Conservation (phyloP, 2,113 vertebrate genomes). For the Epinephelus lanceolatus region DNA sequence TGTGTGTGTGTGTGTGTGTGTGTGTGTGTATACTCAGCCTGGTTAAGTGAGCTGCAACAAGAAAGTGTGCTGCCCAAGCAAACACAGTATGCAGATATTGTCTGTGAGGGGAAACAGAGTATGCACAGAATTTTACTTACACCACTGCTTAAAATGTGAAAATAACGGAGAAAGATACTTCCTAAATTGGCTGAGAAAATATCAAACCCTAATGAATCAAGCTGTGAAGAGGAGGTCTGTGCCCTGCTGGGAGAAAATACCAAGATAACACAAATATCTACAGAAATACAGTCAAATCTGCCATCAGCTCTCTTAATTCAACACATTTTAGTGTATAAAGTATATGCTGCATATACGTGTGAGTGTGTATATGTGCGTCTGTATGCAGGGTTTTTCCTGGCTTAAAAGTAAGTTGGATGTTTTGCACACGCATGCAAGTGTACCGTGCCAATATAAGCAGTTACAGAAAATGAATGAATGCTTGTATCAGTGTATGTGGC, state of each 20-base stretch:
- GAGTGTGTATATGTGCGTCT: not conserved
- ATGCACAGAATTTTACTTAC: not conserved
- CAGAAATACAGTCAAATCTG: not conserved
- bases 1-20: too few relatives aligned
- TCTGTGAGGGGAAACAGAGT: not conserved
- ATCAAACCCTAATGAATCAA: conserved; percentile 1
- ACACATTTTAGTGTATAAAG: not conserved
- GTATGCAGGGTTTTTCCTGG: too few relatives aligned
- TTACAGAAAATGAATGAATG: too few relatives aligned
- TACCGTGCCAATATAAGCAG: too few relatives aligned
- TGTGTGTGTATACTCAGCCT: not conserved
- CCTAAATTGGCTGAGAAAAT: not conserved
- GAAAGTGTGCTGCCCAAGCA: not conserved
- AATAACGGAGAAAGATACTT: not conserved
- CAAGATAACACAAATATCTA: not conserved
- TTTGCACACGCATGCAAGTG: too few relatives aligned
- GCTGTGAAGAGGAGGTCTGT: not conserved
- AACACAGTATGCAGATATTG: not conserved
- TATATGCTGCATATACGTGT: not conserved
- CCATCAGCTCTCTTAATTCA: not conserved
- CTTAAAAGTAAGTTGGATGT: too few relatives aligned
- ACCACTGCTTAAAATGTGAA: not conserved
- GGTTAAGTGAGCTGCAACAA: not conserved
- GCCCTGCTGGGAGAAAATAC: not conserved
- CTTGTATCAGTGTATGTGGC: too few relatives aligned